Percentiles rank a stretch among this genome's conserved stretches.
Evolutionary conservation across 2,113 vertebrate genomes (phyloP).

Genomic region (Phalacrocorax aristotelis): DNA sequence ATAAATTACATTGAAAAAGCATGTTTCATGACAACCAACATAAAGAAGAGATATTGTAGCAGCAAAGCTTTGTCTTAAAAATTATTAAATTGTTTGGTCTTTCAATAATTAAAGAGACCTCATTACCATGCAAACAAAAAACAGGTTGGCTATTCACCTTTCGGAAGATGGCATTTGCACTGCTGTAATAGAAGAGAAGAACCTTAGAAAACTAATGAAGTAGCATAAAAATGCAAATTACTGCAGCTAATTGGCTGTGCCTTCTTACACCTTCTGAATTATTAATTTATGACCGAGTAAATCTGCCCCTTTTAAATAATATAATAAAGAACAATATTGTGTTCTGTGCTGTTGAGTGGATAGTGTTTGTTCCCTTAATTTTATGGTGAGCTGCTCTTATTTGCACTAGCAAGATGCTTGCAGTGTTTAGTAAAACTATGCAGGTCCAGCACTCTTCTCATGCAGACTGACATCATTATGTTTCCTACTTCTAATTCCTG

Average conservation of each 20-base stretch:
- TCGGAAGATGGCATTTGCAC: slow-evolving; percentile 68
- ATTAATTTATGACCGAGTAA: slow-evolving; percentile 74
- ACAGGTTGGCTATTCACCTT: slow-evolving; percentile 65
- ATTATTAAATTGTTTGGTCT: slow-evolving; percentile 55
- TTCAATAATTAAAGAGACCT: slow-evolving; percentile 70
- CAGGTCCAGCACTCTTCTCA: not conserved
- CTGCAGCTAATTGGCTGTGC: slow-evolving; percentile 72
- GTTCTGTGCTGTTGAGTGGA: not conserved
- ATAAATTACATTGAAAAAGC: not conserved
- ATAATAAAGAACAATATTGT: slow-evolving; percentile 59
- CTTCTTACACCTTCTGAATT: slow-evolving; percentile 73
- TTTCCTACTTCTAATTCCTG: not conserved
- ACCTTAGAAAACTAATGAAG: slow-evolving; percentile 70
- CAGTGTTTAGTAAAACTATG: not conserved
- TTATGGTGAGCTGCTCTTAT: slow-evolving; percentile 43
- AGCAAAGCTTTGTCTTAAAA: slow-evolving; percentile 55
- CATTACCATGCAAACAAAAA: slow-evolving; percentile 68
- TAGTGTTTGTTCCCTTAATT: slow-evolving; percentile 49
- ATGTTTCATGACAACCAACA: not conserved
- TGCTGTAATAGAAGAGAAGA: slow-evolving; percentile 55
- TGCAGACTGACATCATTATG: not conserved
- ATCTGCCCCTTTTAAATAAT: slow-evolving; percentile 68
- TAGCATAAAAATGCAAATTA: slow-evolving; percentile 77
- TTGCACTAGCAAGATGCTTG: slow-evolving; percentile 8
- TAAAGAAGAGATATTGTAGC: not conserved